Conservation (phyloP, 2,113 vertebrate genomes). For the Gymnocephalus cernua region DNA sequence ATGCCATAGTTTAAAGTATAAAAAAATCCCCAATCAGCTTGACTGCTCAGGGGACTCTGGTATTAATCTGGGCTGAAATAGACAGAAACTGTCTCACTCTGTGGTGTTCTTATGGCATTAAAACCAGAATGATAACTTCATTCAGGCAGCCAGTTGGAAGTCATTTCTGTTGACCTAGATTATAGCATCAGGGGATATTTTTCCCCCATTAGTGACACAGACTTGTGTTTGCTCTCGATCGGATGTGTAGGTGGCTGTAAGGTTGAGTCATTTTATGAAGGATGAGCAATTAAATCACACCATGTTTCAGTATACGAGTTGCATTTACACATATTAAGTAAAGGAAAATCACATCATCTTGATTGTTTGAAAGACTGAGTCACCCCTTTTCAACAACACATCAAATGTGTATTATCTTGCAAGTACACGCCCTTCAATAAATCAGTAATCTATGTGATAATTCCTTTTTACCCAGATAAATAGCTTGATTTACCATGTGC, state of each 20-base stretch:
- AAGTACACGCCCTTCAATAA: neutral
- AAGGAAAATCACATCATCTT: slow-evolving; percentile 21
- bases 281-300: slow-evolving; percentile 58
- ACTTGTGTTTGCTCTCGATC: slow-evolving; percentile 69
- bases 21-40: slow-evolving; percentile 76
- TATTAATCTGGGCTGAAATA: slow-evolving; percentile 76
- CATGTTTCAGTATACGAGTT: slow-evolving; percentile 28
- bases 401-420: neutral
- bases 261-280: slow-evolving; percentile 64
- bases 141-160: slow-evolving; percentile 64
- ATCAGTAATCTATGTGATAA: neutral
- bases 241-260: slow-evolving; percentile 64
- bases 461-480: neutral
- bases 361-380: slow-evolving; percentile 1
- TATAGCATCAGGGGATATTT: slow-evolving; percentile 69
- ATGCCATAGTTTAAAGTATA: slow-evolving; percentile 68
- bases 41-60: slow-evolving; percentile 52
- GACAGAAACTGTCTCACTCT: slow-evolving; percentile 49
- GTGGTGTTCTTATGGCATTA: slow-evolving; percentile 56
- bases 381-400: neutral
- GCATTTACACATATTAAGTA: slow-evolving; percentile 30
- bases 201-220: slow-evolving; percentile 71
- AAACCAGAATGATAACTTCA: slow-evolving; percentile 61
- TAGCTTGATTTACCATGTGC: neutral
- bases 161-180: slow-evolving; percentile 69